phyloP scores from a whole-genome alignment of 2,797 vertebrate genomes.

The Halcyon badia region DNA sequence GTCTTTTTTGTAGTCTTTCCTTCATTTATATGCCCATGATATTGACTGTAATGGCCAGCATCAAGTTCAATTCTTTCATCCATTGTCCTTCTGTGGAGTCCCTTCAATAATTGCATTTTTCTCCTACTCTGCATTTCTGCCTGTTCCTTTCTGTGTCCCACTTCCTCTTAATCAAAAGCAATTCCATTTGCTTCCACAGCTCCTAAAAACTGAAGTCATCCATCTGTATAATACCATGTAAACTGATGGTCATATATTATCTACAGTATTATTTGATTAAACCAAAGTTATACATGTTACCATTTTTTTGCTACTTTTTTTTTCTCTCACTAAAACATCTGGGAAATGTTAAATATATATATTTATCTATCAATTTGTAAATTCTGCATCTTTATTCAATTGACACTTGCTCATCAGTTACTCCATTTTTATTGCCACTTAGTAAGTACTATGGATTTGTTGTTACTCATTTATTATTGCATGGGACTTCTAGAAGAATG shows the following conservation, averaged over 20 bases:
- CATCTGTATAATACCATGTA: neutral
- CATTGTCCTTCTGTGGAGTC: neutral
- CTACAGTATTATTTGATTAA: neutral
- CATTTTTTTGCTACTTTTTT: neutral
- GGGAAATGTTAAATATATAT: neutral
- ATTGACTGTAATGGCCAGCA: neutral
- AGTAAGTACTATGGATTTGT: neutral
- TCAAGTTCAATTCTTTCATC: neutral
- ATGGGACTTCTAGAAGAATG: neutral
- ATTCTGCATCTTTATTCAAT: constrained; percentile 6
- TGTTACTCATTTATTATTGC: neutral
- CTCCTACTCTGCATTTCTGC: neutral
- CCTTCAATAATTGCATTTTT: neutral
- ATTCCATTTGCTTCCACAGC: neutral
- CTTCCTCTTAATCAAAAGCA: neutral
- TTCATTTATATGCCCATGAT: neutral
- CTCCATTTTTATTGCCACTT: neutral
- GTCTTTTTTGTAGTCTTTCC: neutral
- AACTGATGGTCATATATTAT: neutral
- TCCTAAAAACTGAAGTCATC: neutral
- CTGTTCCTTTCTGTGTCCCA: neutral
- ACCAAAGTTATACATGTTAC: neutral
- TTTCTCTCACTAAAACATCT: neutral
- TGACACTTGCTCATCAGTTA: neutral
- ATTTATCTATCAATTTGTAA: neutral